Conservation (phyloP, 2,888 invertebrate species). For the Mythimna pallens region DNA sequence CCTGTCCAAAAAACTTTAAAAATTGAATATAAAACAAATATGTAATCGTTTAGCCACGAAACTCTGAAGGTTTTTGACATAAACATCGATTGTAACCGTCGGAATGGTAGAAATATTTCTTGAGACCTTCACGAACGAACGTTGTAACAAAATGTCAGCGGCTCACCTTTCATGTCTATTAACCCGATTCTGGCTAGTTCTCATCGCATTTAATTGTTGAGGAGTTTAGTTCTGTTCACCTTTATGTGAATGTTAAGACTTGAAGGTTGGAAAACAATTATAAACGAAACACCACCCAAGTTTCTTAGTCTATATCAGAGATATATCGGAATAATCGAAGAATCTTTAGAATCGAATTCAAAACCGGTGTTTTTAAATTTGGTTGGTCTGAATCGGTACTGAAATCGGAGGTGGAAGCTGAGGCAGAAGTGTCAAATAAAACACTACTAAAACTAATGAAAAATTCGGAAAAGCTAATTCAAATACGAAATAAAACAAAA, state of each 20-base stretch:
- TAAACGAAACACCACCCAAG: background rate
- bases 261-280: slow-evolving; percentile 21
- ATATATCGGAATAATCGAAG: no score
- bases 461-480: no score
- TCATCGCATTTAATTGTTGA: slow-evolving; percentile 52
- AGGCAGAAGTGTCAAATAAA: no score
- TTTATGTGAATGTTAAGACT: slow-evolving; percentile 36
- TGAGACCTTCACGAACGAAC: slow-evolving; percentile 49
- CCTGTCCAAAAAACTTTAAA: background rate
- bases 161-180: slow-evolving; percentile 64
- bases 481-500: no score
- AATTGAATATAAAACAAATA: slow-evolving; percentile 11
- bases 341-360: no score
- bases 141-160: slow-evolving; percentile 60
- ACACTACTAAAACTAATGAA: no score
- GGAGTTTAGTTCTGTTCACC: slow-evolving; percentile 38
- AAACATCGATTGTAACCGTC: slow-evolving; percentile 32
- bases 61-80: slow-evolving; percentile 28
- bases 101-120: slow-evolving; percentile 51
- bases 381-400: no score
- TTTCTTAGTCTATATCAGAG: no score
- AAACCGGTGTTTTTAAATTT: no score
- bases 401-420: no score
- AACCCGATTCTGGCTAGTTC: slow-evolving; percentile 58
- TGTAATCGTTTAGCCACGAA: slow-evolving; percentile 6